These are phyloP conservation scores for Lophius piscatorius DNA, from an alignment of 2,113 vertebrate species.

Conservation along the genomic window DNA sequence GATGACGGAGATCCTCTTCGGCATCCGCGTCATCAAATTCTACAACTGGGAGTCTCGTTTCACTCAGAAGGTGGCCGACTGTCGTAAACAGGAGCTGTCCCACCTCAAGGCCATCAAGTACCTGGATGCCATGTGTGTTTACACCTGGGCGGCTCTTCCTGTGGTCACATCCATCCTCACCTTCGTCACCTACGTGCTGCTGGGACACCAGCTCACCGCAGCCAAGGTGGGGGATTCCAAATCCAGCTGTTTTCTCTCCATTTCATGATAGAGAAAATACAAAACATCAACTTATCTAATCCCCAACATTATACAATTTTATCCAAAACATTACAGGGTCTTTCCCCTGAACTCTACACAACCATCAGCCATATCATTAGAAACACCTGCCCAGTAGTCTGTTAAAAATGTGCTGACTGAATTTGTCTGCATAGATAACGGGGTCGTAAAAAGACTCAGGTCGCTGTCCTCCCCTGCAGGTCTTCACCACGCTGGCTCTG, in stretches of 20 bases:
- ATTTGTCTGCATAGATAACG: background rate
- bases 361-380: too few species aligned
- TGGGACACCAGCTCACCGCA: constrained; percentile 92
- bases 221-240: constrained; percentile 84
- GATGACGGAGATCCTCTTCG: constrained; percentile 91
- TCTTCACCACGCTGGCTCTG: constrained; percentile 93
- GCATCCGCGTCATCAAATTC: constrained; percentile 95
- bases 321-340: too few species aligned
- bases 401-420: too few species aligned
- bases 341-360: too few species aligned
- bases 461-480: constrained; percentile 76
- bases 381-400: too few species aligned
- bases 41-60: constrained; percentile 92
- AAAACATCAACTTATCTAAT: too few species aligned
- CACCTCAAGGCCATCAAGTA: constrained; percentile 85
- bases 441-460: background rate
- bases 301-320: background rate
- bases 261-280: too few species aligned
- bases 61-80: constrained; percentile 76
- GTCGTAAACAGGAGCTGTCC: constrained; percentile 83
- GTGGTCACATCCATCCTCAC: constrained; percentile 92
- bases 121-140: constrained; percentile 93
- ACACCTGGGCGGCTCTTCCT: constrained; percentile 94
- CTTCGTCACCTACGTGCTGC: constrained; percentile 90
- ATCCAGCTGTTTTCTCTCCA: background rate